These are phyloP conservation scores for Blennius ocellaris DNA, from an alignment of 2,113 vertebrate genomes.

Conservation along the genomic window DNA sequence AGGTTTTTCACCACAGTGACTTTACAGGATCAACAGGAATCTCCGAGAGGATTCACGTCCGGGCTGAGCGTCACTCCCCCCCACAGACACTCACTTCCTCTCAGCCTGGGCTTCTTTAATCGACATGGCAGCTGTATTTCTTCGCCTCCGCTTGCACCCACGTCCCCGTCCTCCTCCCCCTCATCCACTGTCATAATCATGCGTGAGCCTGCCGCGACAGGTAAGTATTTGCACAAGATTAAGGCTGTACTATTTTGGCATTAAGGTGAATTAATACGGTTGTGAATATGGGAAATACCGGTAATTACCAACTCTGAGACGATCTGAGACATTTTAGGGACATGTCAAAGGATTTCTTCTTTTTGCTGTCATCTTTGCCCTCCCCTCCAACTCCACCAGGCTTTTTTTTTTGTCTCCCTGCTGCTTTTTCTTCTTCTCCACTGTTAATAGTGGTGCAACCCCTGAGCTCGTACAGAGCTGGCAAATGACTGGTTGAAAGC, in stretches of 20 bases:
- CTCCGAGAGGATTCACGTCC: constrained; percentile 7
- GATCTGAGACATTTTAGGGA: constrained; percentile 69
- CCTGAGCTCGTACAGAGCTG: neutral
- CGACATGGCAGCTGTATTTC: constrained; percentile 56
- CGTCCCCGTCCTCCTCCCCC: neutral
- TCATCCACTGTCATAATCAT: constrained; percentile 51
- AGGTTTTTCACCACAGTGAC: neutral
- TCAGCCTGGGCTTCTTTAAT: constrained; percentile 34
- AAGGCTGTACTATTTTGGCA: constrained; percentile 83
- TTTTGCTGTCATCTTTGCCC: constrained; percentile 48
- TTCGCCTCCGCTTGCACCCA: neutral
- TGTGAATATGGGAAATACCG: constrained; percentile 76
- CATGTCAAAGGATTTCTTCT: constrained; percentile 72
- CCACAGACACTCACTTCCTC: neutral
- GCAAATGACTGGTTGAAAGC: constrained; percentile 53
- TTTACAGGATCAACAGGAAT: neutral
- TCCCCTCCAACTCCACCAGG: constrained; percentile 2
- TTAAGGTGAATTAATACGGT: constrained; percentile 83
- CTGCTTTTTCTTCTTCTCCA: constrained; percentile 24
- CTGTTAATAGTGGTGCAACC: constrained; percentile 23
- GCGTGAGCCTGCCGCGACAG: constrained; percentile 71
- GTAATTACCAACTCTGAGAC: constrained; percentile 77
- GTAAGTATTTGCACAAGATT: constrained; percentile 80
- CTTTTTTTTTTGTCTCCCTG: constrained; percentile 35
- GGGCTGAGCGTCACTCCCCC: neutral